Conservation (phyloP, 2,888 invertebrate genomes). For the Spodoptera littoralis region DNA sequence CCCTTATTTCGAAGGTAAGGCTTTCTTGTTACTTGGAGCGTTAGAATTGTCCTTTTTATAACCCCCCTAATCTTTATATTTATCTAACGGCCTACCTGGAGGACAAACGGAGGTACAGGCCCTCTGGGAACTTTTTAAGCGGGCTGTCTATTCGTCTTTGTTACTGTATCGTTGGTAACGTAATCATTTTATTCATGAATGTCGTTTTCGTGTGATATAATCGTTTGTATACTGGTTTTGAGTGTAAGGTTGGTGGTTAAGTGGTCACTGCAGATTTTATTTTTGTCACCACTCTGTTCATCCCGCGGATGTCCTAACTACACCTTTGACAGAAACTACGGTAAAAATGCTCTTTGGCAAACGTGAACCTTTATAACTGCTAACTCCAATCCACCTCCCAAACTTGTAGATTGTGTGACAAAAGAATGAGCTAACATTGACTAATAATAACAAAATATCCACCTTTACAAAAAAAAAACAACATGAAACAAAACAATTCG, state of each 20-base stretch:
- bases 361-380: no score
- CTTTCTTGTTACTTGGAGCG: constrained; percentile 19
- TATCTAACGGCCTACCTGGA: constrained; percentile 35
- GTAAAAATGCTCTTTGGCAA: no score
- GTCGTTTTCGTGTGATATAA: neutral
- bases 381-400: no score
- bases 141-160: constrained; percentile 12
- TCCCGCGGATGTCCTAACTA: no score
- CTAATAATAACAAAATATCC: no score
- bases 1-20: constrained; percentile 18
- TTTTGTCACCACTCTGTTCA: no score
- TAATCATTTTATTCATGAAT: constrained; percentile 17
- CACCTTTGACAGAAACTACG: no score
- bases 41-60: constrained; percentile 39
- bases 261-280: no score
- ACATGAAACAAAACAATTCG: constrained; percentile 1
- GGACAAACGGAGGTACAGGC: constrained; percentile 12
- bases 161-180: constrained; percentile 19
- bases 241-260: no score
- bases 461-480: neutral
- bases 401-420: no score
- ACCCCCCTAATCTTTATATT: constrained; percentile 41
- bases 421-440: no score
- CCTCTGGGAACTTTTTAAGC: constrained; percentile 16
- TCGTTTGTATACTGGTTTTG: no score